Evolutionary conservation across 2,888 invertebrate species (phyloP).

Genomic region (Athrips mouffetella): DNA sequence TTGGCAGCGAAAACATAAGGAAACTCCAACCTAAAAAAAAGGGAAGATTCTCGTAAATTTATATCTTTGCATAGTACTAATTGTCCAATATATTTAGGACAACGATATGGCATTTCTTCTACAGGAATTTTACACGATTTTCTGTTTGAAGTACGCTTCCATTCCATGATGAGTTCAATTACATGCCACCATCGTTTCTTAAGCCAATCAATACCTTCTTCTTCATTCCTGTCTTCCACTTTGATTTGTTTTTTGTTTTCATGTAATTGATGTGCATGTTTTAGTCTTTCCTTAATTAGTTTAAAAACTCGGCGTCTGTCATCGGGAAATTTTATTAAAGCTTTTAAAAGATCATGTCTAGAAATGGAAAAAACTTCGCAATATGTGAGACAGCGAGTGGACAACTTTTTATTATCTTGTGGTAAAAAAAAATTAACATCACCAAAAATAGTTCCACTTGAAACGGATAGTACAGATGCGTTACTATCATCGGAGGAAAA

Average conservation of each 20-base stretch:
- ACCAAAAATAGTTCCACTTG: slow-evolving; percentile 15
- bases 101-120: slow-evolving; percentile 54
- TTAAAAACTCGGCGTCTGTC: slow-evolving; percentile 4
- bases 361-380: slow-evolving; percentile 11
- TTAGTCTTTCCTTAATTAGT: neutral
- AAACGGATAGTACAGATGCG: slow-evolving; percentile 12
- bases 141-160: neutral
- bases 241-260: neutral
- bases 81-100: slow-evolving; percentile 63
- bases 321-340: slow-evolving; percentile 13
- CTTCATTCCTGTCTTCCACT: neutral
- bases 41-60: slow-evolving; percentile 45
- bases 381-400: slow-evolving; percentile 12
- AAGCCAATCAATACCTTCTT: slow-evolving; percentile 15
- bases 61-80: slow-evolving; percentile 53
- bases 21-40: slow-evolving; percentile 51
- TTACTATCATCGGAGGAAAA: slow-evolving; percentile 10
- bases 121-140: slow-evolving; percentile 27
- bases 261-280: slow-evolving; percentile 27
- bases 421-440: slow-evolving; percentile 18
- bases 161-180: slow-evolving; percentile 20
- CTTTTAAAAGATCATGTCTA: slow-evolving; percentile 2
- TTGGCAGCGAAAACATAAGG: slow-evolving; percentile 57
- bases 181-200: slow-evolving; percentile 34
- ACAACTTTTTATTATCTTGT: slow-evolving; percentile 6